Evolutionary conservation across 2,888 invertebrate genomes (phyloP).

Genomic region (Gonocerus acuteangulatus): DNA sequence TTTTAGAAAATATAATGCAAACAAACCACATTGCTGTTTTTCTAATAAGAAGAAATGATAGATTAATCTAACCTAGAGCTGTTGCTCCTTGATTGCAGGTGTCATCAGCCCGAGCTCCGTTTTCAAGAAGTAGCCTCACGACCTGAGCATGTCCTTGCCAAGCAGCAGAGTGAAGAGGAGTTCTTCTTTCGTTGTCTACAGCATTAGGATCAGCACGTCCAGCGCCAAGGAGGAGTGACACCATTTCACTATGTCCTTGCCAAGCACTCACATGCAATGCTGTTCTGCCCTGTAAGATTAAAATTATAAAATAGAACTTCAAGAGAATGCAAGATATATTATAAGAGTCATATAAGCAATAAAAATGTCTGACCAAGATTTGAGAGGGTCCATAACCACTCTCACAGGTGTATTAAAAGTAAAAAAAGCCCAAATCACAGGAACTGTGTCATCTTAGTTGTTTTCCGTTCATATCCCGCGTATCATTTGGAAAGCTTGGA

Average conservation of each 20-base stretch:
- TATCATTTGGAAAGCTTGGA: too few relatives aligned
- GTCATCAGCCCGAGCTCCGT: conserved; percentile 77
- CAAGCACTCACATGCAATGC: conserved; percentile 84
- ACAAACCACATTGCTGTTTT: too few relatives aligned
- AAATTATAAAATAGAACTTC: conserved; percentile 7
- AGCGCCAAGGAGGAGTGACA: conserved; percentile 68
- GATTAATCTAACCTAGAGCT: conserved; percentile 63
- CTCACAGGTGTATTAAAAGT: too few relatives aligned
- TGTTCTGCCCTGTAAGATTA: conserved; percentile 61
- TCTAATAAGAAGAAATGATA: too few relatives aligned
- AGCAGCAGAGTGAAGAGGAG: conserved; percentile 87
- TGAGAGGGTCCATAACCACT: too few relatives aligned
- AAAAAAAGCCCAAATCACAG: too few relatives aligned
- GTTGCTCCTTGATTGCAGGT: conserved; percentile 94
- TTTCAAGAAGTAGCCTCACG: conserved; percentile 68
- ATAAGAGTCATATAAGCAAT: too few relatives aligned
- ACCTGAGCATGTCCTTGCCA: conserved; percentile 90
- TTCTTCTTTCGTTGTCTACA: conserved; percentile 76
- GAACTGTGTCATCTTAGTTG: too few relatives aligned
- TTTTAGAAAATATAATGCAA: too few relatives aligned
- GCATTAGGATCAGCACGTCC: conserved; percentile 84
- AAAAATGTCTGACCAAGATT: too few relatives aligned
- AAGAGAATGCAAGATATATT: too few relatives aligned
- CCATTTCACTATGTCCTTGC: conserved; percentile 93
- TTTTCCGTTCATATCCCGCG: too few relatives aligned